phyloP scores from a whole-genome alignment of 2,797 vertebrate genomes.

The Buceros bicornis region DNA sequence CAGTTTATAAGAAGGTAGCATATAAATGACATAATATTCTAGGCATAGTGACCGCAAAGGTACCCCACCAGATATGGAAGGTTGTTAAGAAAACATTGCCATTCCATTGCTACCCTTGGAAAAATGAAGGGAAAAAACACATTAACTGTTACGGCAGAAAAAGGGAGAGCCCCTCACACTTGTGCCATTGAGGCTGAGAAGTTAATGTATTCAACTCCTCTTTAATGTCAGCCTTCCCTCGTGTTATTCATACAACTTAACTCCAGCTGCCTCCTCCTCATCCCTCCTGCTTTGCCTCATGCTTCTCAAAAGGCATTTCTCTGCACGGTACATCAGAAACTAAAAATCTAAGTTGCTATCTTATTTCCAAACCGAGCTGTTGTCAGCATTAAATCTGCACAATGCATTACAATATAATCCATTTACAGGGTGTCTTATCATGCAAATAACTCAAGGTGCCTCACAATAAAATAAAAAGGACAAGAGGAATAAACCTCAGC shows the following conservation, averaged over 20 bases:
- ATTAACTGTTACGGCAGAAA: not conserved
- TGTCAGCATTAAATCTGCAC: slow-evolving; percentile 72
- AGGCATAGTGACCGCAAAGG: not conserved
- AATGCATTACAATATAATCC: slow-evolving; percentile 63
- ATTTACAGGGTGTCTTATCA: slow-evolving; percentile 67
- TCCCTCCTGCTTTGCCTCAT: slow-evolving; percentile 47
- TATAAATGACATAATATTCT: not conserved
- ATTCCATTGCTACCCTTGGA: not conserved
- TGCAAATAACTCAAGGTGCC: slow-evolving; percentile 73
- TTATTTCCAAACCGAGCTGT: slow-evolving; percentile 61
- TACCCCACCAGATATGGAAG: not conserved
- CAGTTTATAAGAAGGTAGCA: not conserved
- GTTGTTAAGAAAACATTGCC: not conserved
- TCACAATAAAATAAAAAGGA: slow-evolving; percentile 70
- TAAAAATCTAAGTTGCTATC: slow-evolving; percentile 54
- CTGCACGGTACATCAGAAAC: slow-evolving; percentile 44
- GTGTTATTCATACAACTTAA: slow-evolving; percentile 49
- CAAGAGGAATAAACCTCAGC: slow-evolving; percentile 43
- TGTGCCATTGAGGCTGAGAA: slow-evolving; percentile 4
- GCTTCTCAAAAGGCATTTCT: slow-evolving; percentile 66
- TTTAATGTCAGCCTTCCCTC: slow-evolving; percentile 45
- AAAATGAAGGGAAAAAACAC: not conserved
- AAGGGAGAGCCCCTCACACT: not conserved
- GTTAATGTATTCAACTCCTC: slow-evolving; percentile 60
- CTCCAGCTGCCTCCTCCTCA: slow-evolving; percentile 44